Evolutionary conservation across 2,888 invertebrate species (phyloP), one percentile per base, ranked within the genome.

Genomic region (Liopterus haemorrhoidalis): DNA sequence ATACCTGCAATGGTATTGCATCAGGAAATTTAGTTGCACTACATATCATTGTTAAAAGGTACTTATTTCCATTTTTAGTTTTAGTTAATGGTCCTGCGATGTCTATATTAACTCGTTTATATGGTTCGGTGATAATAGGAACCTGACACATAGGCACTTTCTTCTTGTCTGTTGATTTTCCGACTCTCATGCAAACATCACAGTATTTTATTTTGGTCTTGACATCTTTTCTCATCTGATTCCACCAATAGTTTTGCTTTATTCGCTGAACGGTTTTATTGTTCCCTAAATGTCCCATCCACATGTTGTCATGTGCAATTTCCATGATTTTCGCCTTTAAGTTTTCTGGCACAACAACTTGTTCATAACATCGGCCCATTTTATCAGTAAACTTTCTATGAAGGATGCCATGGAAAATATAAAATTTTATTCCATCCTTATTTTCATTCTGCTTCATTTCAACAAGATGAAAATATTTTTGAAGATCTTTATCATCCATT

Each of bases 21-120:
- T 36, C 36, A 2, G 36, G 22, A 22, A 36, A 36, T 11, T 36
- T 36, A 15, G 36, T 36, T 36, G 36, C 36, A 6, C 14, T 36
- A 8, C 36, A 36, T 2, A 36, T 36, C 12, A 36, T 2, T 2
- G 36, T 36, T 8, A 36, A 22, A 9, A 36, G 14, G 8, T 36
- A 22, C 8, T 14, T 2, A 22, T 22, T 36, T 22, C 36, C 36
- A 2, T 36, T 22, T 12, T 36, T 8, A 15, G 22, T 21, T 22
- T 36, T 36, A 5, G 14, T 2, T 9, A 36, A 36, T 5, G 36
- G 22, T 12, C 22, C 22, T 1, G 22, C 22, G 22, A 36, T 36
- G 8, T 36, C 36, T 2, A 36, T 8, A 22, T 36, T 36, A 4
- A 36, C 36, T 12, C 22, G 20, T 22, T 22, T 36, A 22, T 36